Percentiles rank a stretch among this genome's conserved stretches.
These are phyloP conservation scores for Mesodorylaimus sp. DNA, from an alignment of 2,888 invertebrate genomes.

Conservation along the genomic window DNA sequence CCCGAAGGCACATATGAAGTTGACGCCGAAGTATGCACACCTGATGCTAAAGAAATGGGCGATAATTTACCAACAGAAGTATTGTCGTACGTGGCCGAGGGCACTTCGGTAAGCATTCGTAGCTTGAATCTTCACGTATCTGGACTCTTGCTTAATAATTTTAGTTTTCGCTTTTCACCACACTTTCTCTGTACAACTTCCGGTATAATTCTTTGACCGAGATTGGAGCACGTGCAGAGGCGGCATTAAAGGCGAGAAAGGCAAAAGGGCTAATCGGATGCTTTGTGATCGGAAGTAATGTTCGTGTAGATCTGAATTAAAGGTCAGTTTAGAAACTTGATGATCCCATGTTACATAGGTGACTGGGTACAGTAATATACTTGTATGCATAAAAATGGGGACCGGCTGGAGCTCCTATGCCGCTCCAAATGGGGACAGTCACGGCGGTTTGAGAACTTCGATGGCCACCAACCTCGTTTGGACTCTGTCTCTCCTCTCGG, in stretches of 20 bases:
- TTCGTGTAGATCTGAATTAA: no score
- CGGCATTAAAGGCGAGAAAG: background rate
- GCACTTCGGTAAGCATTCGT: background rate
- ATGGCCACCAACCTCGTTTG: no score
- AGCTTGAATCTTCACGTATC: no score
- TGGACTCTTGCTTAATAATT: no score
- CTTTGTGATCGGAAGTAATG: background rate
- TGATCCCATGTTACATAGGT: no score
- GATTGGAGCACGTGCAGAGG: background rate
- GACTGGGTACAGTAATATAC: no score
- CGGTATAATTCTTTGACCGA: background rate
- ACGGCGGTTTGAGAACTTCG: no score
- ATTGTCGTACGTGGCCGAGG: background rate
- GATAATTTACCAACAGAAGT: background rate
- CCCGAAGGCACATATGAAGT: background rate
- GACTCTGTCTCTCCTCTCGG: no score
- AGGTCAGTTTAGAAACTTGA: no score
- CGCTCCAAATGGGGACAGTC: no score
- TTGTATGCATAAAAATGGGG: no score
- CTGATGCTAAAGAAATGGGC: background rate
- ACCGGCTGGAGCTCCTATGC: no score
- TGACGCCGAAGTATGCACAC: constrained; percentile 1
- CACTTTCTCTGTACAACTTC: background rate
- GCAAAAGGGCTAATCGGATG: background rate
- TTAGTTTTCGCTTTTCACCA: constrained; percentile 3